Evolutionary conservation across 2,888 invertebrate species (phyloP).

Genomic region (Noctua pronuba): DNA sequence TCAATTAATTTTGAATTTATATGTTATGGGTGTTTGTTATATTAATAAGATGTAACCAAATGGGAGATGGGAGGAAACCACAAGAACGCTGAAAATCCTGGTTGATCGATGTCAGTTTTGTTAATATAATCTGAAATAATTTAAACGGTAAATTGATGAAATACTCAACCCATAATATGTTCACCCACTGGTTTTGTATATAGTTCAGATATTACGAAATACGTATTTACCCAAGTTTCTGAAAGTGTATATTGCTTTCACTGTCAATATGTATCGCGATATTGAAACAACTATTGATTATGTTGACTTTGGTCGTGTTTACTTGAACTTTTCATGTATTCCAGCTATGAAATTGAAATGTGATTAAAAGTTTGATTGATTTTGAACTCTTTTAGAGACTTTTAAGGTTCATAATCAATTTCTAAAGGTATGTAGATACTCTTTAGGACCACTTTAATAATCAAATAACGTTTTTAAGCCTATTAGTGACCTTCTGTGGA

Average conservation of each 20-base stretch:
- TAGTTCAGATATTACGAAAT: background rate
- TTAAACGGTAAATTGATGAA: slow-evolving; percentile 1
- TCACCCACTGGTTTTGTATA: slow-evolving; percentile 17
- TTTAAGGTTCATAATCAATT: background rate
- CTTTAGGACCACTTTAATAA: background rate
- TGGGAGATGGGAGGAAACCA: background rate
- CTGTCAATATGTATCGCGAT: slow-evolving; percentile 6
- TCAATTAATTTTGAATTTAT: slow-evolving; percentile 33
- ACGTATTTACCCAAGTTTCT: background rate
- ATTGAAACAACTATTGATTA: slow-evolving; percentile 13
- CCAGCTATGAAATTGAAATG: background rate
- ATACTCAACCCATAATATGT: background rate
- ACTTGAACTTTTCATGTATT: background rate
- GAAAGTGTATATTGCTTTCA: slow-evolving; percentile 10
- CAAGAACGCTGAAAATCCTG: background rate
- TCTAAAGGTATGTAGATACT: background rate
- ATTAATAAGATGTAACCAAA: slow-evolving; percentile 15
- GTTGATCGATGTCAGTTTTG: background rate
- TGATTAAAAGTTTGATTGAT: slow-evolving; percentile 4
- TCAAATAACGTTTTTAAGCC: slow-evolving; percentile 23
- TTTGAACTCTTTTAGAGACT: background rate
- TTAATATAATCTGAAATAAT: slow-evolving; percentile 3
- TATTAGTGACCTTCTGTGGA: background rate
- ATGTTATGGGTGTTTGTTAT: slow-evolving; percentile 2
- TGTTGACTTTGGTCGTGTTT: slow-evolving; percentile 14